Percentiles rank a stretch among this genome's conserved stretches.
phyloP scores from a whole-genome alignment of 2,797 vertebrate genomes.

The Arremon brunneinucha region DNA sequence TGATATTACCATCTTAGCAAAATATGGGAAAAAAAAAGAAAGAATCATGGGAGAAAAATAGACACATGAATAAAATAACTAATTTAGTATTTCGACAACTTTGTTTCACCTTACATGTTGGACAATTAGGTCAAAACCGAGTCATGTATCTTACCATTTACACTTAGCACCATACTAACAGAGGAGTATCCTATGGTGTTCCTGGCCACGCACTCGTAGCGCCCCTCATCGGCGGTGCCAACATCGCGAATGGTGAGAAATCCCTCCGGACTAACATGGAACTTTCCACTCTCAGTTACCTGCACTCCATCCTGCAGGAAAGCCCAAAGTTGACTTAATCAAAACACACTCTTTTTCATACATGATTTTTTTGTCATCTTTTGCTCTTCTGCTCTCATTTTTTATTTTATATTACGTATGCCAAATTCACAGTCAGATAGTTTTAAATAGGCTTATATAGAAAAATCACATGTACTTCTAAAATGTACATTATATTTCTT shows the following conservation, averaged over 20 bases:
- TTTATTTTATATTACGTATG: neutral
- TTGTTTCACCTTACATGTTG: neutral
- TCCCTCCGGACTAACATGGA: constrained; percentile 90
- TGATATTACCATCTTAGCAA: neutral
- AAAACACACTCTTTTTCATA: neutral
- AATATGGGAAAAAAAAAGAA: accelerated
- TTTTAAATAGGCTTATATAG: neutral
- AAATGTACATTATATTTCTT: neutral
- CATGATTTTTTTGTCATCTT: neutral
- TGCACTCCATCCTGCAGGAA: constrained; percentile 90
- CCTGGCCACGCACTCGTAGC: constrained; percentile 93
- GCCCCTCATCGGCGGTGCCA: constrained; percentile 88
- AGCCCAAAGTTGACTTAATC: neutral
- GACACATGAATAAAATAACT: neutral
- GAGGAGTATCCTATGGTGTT: constrained; percentile 92
- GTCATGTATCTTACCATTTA: constrained; percentile 84
- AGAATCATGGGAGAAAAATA: neutral
- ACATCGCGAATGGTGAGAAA: constrained; percentile 92
- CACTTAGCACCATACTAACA: constrained; percentile 90
- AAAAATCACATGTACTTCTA: neutral
- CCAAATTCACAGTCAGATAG: neutral
- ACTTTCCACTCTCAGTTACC: constrained; percentile 97
- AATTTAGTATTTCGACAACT: neutral
- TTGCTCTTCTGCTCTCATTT: neutral
- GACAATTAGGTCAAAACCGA: neutral